phyloP scores from a whole-genome alignment of 2,797 vertebrate species.

The Lates japonicus region DNA sequence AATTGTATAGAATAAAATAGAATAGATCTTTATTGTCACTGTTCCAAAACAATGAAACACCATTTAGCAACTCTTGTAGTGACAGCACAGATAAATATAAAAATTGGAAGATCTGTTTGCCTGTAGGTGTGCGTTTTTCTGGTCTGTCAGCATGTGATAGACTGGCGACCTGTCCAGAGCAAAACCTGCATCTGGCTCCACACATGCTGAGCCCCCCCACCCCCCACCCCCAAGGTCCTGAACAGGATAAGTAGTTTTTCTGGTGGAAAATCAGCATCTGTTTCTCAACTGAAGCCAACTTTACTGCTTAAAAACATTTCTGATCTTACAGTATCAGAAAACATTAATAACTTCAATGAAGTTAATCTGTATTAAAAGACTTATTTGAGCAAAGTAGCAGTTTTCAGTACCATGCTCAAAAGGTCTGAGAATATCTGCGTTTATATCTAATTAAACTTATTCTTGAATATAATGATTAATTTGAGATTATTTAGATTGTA shows the following conservation, averaged over 20 bases:
- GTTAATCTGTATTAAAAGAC: background rate
- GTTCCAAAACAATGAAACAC: too few relatives aligned
- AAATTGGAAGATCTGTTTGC: background rate
- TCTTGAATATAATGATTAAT: background rate
- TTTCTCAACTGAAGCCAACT: background rate
- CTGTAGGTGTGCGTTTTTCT: background rate
- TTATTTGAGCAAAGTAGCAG: background rate
- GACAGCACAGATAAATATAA: too few relatives aligned
- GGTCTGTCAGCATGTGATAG: constrained; percentile 9
- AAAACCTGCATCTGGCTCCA: rapidly evolving
- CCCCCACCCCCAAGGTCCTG: background rate
- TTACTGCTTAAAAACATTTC: background rate
- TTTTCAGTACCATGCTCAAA: background rate
- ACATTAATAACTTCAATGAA: background rate
- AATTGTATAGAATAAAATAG: too few relatives aligned
- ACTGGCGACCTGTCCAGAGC: background rate
- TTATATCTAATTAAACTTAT: background rate
- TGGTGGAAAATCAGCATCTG: background rate
- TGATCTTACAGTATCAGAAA: background rate
- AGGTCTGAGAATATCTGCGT: background rate
- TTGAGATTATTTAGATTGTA: background rate
- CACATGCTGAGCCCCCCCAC: background rate
- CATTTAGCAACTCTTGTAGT: too few relatives aligned
- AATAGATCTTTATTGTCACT: too few relatives aligned
- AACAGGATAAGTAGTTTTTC: background rate